These are phyloP conservation scores for Aurelia aurita DNA, from an alignment of 30 jellyfish, hydroid and myxozoan species.

Conservation along the genomic window DNA sequence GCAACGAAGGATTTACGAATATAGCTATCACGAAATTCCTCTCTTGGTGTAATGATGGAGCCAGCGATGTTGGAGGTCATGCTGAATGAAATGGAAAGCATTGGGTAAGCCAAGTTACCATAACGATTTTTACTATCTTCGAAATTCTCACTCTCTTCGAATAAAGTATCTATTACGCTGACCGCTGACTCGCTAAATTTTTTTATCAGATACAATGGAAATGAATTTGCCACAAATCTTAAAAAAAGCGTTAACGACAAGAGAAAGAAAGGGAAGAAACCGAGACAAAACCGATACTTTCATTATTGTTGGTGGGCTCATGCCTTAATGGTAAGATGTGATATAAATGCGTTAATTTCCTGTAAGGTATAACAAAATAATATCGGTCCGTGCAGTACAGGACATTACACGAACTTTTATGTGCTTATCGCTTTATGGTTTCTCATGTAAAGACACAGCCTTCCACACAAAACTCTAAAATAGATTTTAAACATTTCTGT, in stretches of 20 bases:
- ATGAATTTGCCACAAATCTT: not conserved
- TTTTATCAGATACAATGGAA: constrained; percentile 7
- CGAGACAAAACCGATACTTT: constrained; percentile 37
- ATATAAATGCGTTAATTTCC: no score
- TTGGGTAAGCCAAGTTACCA: not conserved
- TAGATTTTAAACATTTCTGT: no score
- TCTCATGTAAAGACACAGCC: no score
- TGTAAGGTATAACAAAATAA: no score
- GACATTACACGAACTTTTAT: no score
- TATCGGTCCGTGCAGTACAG: no score
- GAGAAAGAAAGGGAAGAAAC: constrained; percentile 15
- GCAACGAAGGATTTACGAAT: no score
- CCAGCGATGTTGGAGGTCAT: not conserved
- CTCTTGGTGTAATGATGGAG: not conserved
- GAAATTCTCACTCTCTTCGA: not conserved
- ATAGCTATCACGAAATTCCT: no score
- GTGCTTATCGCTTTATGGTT: no score
- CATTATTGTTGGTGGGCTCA: constrained; percentile 16
- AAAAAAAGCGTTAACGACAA: constrained; percentile 9
- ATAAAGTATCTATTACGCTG: not conserved
- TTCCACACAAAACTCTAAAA: no score
- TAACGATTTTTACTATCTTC: not conserved
- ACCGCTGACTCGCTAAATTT: not conserved
- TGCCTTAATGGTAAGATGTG: not conserved
- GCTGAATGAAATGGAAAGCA: constrained; percentile 7